phyloP scores from a whole-genome alignment of 2,888 invertebrate species.

The Agonopterix heracliana region DNA sequence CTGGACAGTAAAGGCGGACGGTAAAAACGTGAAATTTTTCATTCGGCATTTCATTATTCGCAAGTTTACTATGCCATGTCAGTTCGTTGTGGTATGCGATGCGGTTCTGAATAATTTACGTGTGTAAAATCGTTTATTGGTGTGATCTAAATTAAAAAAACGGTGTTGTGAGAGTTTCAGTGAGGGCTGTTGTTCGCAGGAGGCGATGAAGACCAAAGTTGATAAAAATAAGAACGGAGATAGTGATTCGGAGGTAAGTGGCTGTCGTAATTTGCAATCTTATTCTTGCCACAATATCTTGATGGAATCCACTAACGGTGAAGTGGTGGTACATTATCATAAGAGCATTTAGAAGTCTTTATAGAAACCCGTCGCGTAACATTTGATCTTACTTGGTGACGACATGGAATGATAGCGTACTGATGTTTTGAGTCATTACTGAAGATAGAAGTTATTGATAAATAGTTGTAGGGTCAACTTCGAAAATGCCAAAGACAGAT shows the following conservation, averaged over 20 bases:
- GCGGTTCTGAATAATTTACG: conserved; percentile 61
- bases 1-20: conserved; percentile 8
- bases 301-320: conserved; percentile 21
- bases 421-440: no score
- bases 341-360: conserved; percentile 9
- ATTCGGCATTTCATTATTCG: conserved; percentile 43
- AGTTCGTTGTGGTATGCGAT: conserved; percentile 60
- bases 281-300: conserved; percentile 16
- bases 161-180: conserved; percentile 56
- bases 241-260: conserved; percentile 74
- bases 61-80: conserved; percentile 54
- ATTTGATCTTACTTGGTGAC: no score
- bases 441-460: no score
- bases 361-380: conserved; percentile 3
- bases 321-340: conserved; percentile 20
- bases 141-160: conserved; percentile 43
- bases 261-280: conserved; percentile 26
- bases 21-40: conserved; percentile 27
- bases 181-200: conserved; percentile 60
- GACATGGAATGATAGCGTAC: no score
- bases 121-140: conserved; percentile 48
- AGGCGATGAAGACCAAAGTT: conserved; percentile 77
- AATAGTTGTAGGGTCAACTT: no score
- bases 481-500: no score
- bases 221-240: conserved; percentile 76